Conservation (phyloP, 1,140 invertebrate genomes). For the Leptestheria dahalacensis region DNA sequence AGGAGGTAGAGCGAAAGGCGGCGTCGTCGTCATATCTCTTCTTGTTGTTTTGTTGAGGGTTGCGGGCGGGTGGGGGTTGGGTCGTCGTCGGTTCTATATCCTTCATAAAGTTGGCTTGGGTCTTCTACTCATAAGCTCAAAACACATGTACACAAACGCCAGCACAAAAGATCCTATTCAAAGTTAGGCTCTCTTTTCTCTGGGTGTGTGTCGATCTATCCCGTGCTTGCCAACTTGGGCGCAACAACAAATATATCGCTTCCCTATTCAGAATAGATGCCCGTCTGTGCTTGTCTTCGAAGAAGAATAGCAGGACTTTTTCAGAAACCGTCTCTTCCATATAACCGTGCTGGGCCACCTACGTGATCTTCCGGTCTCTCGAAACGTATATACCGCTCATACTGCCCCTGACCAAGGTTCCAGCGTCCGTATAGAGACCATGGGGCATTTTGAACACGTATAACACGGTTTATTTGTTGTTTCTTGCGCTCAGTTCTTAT, state of each 20-base stretch:
- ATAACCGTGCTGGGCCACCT: too few species aligned
- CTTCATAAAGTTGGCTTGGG: background rate
- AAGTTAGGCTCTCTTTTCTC: background rate
- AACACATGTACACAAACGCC: background rate
- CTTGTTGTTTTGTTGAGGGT: background rate
- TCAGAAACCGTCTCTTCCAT: too few species aligned
- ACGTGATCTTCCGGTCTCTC: too few species aligned
- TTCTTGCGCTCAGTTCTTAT: too few species aligned
- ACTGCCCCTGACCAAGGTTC: background rate
- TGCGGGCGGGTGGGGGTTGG: background rate
- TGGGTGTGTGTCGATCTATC: too few species aligned
- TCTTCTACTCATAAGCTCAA: background rate
- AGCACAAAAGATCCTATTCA: background rate
- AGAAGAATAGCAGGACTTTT: too few species aligned
- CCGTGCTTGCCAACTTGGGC: background rate
- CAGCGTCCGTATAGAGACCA: background rate
- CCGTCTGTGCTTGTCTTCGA: too few species aligned
- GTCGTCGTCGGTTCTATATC: background rate
- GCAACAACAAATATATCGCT: background rate
- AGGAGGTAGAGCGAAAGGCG: too few species aligned
- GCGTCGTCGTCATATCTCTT: background rate
- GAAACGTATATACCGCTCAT: too few species aligned
- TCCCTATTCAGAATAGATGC: background rate
- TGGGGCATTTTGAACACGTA: too few species aligned
- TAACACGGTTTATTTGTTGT: too few species aligned